Evolutionary conservation across 2,797 vertebrate genomes (phyloP), one percentile per base, ranked within the genome.

Genomic region (Gymnopithys bicolor): DNA sequence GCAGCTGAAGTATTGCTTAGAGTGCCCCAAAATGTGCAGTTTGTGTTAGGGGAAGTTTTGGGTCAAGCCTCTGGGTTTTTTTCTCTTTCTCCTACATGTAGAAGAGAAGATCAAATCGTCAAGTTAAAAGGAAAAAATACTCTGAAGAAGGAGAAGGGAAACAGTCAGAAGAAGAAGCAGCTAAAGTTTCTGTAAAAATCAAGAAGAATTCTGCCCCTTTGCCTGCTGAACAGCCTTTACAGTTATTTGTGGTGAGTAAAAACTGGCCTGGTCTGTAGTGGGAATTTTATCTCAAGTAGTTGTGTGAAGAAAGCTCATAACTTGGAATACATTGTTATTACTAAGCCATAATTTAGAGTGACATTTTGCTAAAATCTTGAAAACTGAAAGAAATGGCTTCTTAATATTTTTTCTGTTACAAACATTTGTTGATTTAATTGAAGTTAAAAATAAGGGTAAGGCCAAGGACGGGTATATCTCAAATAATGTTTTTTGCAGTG

Each of bases 71-170:
- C 30, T 48, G 0, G 93, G 90, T 87, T 91, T 95, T 96, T 96
- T 91, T 49, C 4, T 90, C 84, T 96, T 95, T 91, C 23, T 93
- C 23, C 14, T 90, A 45, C 37, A 17, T 97, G n/a, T 90, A 99
- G 99, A 99, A 99, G 97, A 99, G 99, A 95, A 98, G 99, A 91
- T 99, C 99, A 32, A 99, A 99, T 98, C 98, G 99, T 19, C 99
- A 99, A 97, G 98, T 99, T 95, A 99, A 99, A 98, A 98, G 99
- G 79, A 99, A 99, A 98, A 99, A 99, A 87, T 99, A 99, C 1
- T 98, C 98, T 16, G 99, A 99, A 96, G 99, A 99, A 93, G 98
- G 98, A 89, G 99, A 99, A 97, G 98, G 98, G 81, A 98, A 99
- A 77, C 97, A 99, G 51, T 99, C 98, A 3, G 99, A 99, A 89